A percentile compares a stretch with the other conserved stretches of the same genome.
phyloP scores from a whole-genome alignment of 2,888 invertebrate genomes.

The Syrphus vitripennis region DNA sequence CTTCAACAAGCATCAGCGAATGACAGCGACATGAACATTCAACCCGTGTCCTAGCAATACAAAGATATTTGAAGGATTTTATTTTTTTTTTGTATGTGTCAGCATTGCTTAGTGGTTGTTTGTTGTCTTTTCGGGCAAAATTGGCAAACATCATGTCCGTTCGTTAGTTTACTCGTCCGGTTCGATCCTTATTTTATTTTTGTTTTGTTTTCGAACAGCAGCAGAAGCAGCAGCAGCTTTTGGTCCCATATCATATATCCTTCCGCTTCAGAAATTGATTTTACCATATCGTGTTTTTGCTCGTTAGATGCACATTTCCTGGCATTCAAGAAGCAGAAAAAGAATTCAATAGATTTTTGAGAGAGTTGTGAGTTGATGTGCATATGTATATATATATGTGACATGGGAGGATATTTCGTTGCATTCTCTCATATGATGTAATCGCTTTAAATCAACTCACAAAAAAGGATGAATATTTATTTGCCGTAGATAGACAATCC shows the following conservation, averaged over 20 bases:
- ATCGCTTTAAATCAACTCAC: constrained; percentile 53
- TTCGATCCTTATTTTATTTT: background rate
- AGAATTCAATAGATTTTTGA: constrained; percentile 28
- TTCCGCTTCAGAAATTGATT: constrained; percentile 63
- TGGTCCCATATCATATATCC: constrained; percentile 54
- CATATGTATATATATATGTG: background rate
- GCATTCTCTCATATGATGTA: constrained; percentile 20
- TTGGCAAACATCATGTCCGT: constrained; percentile 51
- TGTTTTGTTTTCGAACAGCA: background rate
- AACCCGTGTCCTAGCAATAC: constrained; percentile 52
- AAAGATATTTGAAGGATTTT: constrained; percentile 38
- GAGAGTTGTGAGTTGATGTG: background rate
- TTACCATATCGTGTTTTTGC: constrained; percentile 63
- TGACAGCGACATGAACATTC: constrained; percentile 25
- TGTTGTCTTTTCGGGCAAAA: constrained; percentile 53
- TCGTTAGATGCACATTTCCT: constrained; percentile 65
- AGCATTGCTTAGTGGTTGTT: constrained; percentile 13
- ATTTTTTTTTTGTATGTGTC: background rate
- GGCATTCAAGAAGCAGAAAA: constrained; percentile 50
- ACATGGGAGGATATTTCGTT: no score
- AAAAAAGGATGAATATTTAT: constrained; percentile 31
- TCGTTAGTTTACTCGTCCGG: constrained; percentile 46
- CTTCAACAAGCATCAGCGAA: background rate
- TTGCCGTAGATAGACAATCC: background rate
- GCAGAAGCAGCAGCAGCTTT: constrained; percentile 1